phyloP scores from a whole-genome alignment of 2,888 invertebrate species.

The Tetrapedia diversipes region DNA sequence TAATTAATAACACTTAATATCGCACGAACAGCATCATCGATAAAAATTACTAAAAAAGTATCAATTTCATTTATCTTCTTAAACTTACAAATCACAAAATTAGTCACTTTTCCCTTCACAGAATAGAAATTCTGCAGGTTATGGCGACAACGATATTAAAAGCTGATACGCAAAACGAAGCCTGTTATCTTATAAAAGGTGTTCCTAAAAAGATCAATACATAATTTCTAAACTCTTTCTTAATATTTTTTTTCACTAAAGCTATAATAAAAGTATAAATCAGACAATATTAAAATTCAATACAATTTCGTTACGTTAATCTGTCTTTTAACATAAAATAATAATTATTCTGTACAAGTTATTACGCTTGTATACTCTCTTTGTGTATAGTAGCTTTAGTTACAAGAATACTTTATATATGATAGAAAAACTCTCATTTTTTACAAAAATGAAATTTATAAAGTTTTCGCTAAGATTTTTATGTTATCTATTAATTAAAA shows the following conservation, averaged over 20 bases:
- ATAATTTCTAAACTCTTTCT: not conserved
- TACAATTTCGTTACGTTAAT: not conserved
- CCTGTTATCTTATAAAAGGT: not conserved
- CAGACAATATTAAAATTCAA: not conserved
- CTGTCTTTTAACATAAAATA: not conserved
- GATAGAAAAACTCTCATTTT: not conserved
- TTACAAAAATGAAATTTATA: not conserved
- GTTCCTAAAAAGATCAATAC: conserved; percentile 26
- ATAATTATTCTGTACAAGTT: too few species aligned
- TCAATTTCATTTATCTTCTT: not conserved
- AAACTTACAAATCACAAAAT: conserved; percentile 35
- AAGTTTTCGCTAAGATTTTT: too few species aligned
- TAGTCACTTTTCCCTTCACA: conserved; percentile 7
- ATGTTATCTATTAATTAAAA: not conserved
- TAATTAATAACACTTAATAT: not conserved
- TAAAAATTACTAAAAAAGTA: not conserved
- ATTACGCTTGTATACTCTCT: too few species aligned
- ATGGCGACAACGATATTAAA: conserved; percentile 44
- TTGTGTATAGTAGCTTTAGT: too few species aligned
- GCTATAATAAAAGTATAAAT: not conserved
- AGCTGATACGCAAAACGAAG: conserved; percentile 1
- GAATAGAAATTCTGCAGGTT: conserved; percentile 32
- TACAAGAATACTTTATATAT: too few species aligned
- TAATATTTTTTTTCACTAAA: not conserved
- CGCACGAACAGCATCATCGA: too few species aligned